phyloP scores from a whole-genome alignment of 53 echinoderm and acorn worm genomes.

The Apostichopus leukothele region DNA sequence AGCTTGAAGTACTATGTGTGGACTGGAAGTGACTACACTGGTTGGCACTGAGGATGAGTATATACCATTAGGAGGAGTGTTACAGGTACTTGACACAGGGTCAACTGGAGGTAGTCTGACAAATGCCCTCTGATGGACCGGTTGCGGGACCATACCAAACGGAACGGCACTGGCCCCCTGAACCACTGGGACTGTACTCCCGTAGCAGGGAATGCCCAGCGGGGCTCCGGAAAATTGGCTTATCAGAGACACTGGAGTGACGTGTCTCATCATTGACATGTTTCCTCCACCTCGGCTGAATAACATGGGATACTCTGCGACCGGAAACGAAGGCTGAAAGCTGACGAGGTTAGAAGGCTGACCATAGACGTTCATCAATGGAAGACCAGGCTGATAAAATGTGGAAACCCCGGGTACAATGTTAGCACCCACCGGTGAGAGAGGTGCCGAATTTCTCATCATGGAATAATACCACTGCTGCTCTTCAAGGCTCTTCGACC shows the following conservation, averaged over 20 bases:
- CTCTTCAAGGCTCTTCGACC: slow-evolving; percentile 50
- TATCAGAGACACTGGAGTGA: slow-evolving; percentile 23
- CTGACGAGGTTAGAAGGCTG: slow-evolving; percentile 37
- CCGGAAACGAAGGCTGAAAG: slow-evolving; percentile 18
- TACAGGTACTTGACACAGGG: neutral
- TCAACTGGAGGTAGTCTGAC: slow-evolving; percentile 1
- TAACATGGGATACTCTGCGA: slow-evolving; percentile 12
- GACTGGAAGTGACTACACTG: neutral
- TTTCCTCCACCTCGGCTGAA: slow-evolving; percentile 17
- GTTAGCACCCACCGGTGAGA: slow-evolving; percentile 29
- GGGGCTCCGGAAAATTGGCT: slow-evolving; percentile 27
- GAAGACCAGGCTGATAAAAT: slow-evolving; percentile 42
- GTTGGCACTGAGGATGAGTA: neutral
- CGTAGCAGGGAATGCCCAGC: slow-evolving; percentile 33
- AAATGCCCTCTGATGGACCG: neutral
- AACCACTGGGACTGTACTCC: slow-evolving; percentile 20
- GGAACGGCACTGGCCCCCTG: neutral
- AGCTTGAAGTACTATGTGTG: slow-evolving; percentile 36
- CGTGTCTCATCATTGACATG: slow-evolving; percentile 3
- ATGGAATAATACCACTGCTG: slow-evolving; percentile 69
- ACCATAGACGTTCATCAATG: slow-evolving; percentile 38
- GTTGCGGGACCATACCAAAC: slow-evolving; percentile 1
- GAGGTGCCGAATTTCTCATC: slow-evolving; percentile 56
- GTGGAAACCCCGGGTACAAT: slow-evolving; percentile 22
- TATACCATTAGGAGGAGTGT: neutral